phyloP scores from a whole-genome alignment of 2,888 invertebrate genomes.

The Galeopsomyia nigrocyanea region DNA sequence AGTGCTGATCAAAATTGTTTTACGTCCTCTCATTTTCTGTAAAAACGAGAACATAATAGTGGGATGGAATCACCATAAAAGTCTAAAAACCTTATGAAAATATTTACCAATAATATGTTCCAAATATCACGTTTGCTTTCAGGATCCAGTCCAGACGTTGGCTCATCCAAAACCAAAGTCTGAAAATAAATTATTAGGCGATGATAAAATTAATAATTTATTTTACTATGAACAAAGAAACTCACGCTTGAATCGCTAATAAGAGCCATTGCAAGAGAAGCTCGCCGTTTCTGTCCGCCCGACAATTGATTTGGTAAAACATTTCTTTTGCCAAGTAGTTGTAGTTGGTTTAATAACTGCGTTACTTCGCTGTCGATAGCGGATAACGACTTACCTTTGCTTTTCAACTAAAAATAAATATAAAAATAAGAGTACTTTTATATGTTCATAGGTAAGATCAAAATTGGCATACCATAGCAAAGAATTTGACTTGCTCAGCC shows the following conservation, averaged over 20 bases:
- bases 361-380: slow-evolving; percentile 71
- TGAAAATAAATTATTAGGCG: slow-evolving; percentile 33
- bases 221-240: slow-evolving; percentile 5
- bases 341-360: slow-evolving; percentile 74
- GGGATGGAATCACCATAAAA: no score
- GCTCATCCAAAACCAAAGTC: slow-evolving; percentile 79
- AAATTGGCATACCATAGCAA: slow-evolving; percentile 75
- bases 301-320: slow-evolving; percentile 77
- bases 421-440: neutral
- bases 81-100: neutral
- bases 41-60: slow-evolving; percentile 3
- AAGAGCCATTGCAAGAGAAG: slow-evolving; percentile 86
- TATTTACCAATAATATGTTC: slow-evolving; percentile 78
- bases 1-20: slow-evolving; percentile 88
- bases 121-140: slow-evolving; percentile 87
- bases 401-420: slow-evolving; percentile 73
- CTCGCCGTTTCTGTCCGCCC: slow-evolving; percentile 90
- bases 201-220: no score
- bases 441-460: neutral
- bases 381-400: slow-evolving; percentile 63
- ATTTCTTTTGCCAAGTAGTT: slow-evolving; percentile 75
- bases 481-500: slow-evolving; percentile 84
- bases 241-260: slow-evolving; percentile 78
- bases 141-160: slow-evolving; percentile 90
- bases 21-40: slow-evolving; percentile 73